Evolutionary conservation across 2,888 invertebrate species (phyloP).

Genomic region (Seira sanloemensis): DNA sequence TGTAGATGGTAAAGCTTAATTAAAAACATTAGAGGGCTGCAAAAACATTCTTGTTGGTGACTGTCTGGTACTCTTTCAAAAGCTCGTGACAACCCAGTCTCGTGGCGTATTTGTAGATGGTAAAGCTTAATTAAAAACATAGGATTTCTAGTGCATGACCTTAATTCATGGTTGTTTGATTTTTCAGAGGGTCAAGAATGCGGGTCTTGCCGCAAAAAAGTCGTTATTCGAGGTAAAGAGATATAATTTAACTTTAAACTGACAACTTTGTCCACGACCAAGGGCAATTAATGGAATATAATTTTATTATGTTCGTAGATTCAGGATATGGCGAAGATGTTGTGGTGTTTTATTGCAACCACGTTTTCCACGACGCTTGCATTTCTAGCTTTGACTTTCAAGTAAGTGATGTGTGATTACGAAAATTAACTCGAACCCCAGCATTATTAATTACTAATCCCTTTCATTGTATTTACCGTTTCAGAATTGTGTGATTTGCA

Average conservation of each 20-base stretch:
- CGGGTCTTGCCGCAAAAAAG: slow-evolving; percentile 85
- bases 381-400: slow-evolving; percentile 77
- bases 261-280: slow-evolving; percentile 2
- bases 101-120: slow-evolving; percentile 73
- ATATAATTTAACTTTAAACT: background rate
- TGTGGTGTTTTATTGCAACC: slow-evolving; percentile 90
- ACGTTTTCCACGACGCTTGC: slow-evolving; percentile 92
- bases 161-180: slow-evolving; percentile 44
- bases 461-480: slow-evolving; percentile 73
- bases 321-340: slow-evolving; percentile 83
- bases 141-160: no score
- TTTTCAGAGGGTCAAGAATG: slow-evolving; percentile 86
- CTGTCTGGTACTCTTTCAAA: slow-evolving; percentile 91
- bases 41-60: slow-evolving; percentile 92
- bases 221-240: slow-evolving; percentile 83
- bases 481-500: slow-evolving; percentile 79
- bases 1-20: slow-evolving; percentile 80
- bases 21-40: slow-evolving; percentile 92
- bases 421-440: no score
- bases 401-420: slow-evolving; percentile 56
- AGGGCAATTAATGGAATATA: no score
- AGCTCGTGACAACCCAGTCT: slow-evolving; percentile 86
- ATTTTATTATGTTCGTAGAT: slow-evolving; percentile 79
- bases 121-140: no score
- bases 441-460: slow-evolving; percentile 21